Evolutionary conservation across 2,888 invertebrate genomes (phyloP).

Genomic region (Eucriotettix oculatus): DNA sequence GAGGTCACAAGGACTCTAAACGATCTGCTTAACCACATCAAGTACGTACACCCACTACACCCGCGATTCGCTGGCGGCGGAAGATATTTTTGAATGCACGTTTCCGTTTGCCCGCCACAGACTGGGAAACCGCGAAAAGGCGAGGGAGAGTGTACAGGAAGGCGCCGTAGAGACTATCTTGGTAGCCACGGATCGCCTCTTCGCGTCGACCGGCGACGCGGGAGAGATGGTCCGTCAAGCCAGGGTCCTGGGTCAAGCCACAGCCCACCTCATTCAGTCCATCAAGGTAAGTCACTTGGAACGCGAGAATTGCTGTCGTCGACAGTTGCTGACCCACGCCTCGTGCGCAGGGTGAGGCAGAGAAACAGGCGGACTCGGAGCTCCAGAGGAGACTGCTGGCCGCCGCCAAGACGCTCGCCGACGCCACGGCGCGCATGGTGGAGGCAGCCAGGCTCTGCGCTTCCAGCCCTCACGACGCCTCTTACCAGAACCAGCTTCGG

Average conservation of each 20-base stretch:
- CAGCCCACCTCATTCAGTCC: constrained; percentile 81
- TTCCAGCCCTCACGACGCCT: constrained; percentile 62
- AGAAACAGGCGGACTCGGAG: constrained; percentile 70
- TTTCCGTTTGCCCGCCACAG: too few relatives aligned
- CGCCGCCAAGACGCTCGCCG: constrained; percentile 87
- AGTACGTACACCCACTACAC: constrained; percentile 27
- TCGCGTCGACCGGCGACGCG: constrained; percentile 70
- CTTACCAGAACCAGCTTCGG: constrained; percentile 67
- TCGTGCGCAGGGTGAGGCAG: constrained; percentile 71
- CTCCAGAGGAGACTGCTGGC: constrained; percentile 78
- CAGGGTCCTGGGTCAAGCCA: constrained; percentile 78
- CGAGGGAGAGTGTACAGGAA: constrained; percentile 52
- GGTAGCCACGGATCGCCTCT: constrained; percentile 73
- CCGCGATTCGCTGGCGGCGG: too few relatives aligned
- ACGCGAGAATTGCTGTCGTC: too few relatives aligned
- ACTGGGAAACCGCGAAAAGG: constrained; percentile 29
- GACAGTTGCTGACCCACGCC: too few relatives aligned
- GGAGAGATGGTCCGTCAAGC: constrained; percentile 92
- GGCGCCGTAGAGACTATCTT: constrained; percentile 81
- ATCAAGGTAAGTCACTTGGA: constrained; percentile 46
- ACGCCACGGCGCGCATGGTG: constrained; percentile 93
- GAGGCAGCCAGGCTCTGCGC: constrained; percentile 92
- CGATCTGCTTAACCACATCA: constrained; percentile 78
- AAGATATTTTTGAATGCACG: too few relatives aligned
- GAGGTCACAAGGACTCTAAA: constrained; percentile 80